Percentiles rank a stretch among this genome's conserved stretches.
These are phyloP conservation scores for Parambassis ranga DNA, from an alignment of 2,797 vertebrate genomes.

Conservation along the genomic window DNA sequence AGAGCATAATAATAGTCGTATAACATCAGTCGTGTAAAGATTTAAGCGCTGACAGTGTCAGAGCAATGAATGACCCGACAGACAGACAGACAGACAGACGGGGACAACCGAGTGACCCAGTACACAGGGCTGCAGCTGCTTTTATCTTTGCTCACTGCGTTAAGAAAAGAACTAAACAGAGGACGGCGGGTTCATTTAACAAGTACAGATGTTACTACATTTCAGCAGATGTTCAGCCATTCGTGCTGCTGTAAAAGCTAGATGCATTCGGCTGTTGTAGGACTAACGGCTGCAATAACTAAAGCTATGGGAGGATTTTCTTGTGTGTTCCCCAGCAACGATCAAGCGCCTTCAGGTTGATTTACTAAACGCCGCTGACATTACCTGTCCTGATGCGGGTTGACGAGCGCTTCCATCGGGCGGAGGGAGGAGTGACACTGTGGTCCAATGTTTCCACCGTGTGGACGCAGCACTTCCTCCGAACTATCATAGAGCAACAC, in stretches of 20 bases:
- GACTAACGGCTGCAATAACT: too few relatives aligned
- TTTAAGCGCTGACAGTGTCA: conserved; percentile 4
- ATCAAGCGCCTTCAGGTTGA: neutral
- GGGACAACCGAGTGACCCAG: conserved; percentile 13
- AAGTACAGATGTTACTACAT: too few relatives aligned
- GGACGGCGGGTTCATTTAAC: too few relatives aligned
- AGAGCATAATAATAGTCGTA: too few relatives aligned
- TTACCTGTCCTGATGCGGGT: conserved; percentile 83
- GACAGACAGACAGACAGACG: conserved; percentile 42
- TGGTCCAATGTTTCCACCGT: conserved; percentile 38
- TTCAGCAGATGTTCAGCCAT: accelerated
- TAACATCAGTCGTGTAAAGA: too few relatives aligned
- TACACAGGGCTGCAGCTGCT: conserved; percentile 39
- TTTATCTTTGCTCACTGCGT: neutral
- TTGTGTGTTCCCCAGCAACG: too few relatives aligned
- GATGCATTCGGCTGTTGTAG: neutral
- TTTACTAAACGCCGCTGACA: neutral
- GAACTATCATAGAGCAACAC: conserved; percentile 43
- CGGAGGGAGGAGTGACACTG: conserved; percentile 58
- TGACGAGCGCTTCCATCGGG: conserved; percentile 82
- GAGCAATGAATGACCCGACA: conserved; percentile 56
- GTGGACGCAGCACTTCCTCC: conserved; percentile 26
- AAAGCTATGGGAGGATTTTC: too few relatives aligned
- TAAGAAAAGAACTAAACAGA: neutral
- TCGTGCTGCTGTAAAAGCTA: neutral